Conservation (phyloP, 37 sponge, comb jelly and placozoan genomes). For the Lycopodina hypogea region DNA sequence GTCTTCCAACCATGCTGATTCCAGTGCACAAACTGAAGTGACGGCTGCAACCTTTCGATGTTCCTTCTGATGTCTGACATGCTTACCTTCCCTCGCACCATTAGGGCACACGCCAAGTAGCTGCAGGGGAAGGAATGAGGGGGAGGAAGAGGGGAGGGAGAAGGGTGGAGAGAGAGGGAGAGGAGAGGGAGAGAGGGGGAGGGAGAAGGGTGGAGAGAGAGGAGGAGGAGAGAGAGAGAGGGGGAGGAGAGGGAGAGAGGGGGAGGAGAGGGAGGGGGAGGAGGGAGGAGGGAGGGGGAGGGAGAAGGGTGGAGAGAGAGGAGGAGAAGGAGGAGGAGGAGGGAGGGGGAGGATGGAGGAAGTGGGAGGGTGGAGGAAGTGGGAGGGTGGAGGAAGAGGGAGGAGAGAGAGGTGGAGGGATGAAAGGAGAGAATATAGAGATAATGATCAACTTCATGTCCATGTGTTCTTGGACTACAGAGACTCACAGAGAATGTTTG, state of each 20-base stretch:
- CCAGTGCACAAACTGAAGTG: conserved; percentile 92
- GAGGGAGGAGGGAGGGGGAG: too few species aligned
- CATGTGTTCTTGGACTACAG: neutral
- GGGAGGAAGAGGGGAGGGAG: neutral
- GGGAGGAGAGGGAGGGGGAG: too few species aligned
- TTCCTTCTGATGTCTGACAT: conserved; percentile 93
- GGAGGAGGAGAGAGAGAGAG: too few species aligned
- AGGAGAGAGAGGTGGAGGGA: too few species aligned
- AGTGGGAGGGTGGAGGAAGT: neutral
- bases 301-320: too few species aligned
- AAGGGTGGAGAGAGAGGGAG: neutral
- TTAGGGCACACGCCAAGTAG: conserved; percentile 96
- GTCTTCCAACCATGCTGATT: conserved; percentile 99
- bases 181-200: too few species aligned
- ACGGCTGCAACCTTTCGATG: conserved; percentile 80
- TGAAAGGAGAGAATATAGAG: too few species aligned
- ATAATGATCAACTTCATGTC: neutral
- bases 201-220: too few species aligned
- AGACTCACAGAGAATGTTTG: conserved; percentile 72
- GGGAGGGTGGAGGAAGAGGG: too few species aligned
- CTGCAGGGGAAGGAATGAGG: conserved; percentile 17
- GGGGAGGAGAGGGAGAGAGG: too few species aligned
- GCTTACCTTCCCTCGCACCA: conserved; percentile 90
- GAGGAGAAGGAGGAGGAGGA: too few species aligned
- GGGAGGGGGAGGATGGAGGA: too few species aligned